phyloP scores from a whole-genome alignment of 2,888 invertebrate species.

The Chloroclystis v-ata region DNA sequence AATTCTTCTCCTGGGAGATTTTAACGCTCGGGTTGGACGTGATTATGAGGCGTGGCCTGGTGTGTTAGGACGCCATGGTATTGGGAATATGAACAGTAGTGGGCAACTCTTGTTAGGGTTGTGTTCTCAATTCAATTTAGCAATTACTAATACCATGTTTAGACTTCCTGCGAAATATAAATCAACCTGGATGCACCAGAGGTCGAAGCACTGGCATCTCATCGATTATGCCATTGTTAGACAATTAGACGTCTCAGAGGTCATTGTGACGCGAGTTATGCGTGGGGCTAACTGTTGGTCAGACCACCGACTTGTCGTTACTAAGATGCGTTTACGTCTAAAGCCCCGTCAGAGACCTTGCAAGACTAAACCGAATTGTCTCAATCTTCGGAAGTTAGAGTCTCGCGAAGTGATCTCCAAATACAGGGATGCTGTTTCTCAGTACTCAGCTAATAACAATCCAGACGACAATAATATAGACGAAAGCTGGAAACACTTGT shows the following conservation, averaged over 20 bases:
- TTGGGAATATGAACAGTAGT: no score
- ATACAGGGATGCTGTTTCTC: neutral
- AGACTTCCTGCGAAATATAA: no score
- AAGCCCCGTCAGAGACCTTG: neutral
- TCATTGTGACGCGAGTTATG: neutral
- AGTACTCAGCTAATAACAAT: neutral
- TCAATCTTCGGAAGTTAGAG: neutral
- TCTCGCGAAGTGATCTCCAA: neutral
- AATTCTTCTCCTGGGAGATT: no score
- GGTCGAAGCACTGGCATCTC: neutral
- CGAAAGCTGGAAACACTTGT: neutral
- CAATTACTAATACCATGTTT: no score
- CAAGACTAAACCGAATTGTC: neutral
- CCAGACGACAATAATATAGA: neutral
- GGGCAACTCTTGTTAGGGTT: no score
- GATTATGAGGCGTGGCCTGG: no score
- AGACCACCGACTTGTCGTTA: neutral
- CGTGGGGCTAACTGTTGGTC: conserved; percentile 3
- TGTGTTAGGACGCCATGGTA: no score
- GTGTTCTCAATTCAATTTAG: no score
- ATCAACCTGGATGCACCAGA: no score
- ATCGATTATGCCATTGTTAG: neutral
- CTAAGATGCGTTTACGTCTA: neutral
- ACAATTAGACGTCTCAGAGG: neutral
- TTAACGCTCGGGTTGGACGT: no score